Percentiles rank a stretch among this genome's conserved stretches.
These are phyloP conservation scores for Odocoileus virginianus DNA, from an alignment of 2,113 vertebrate species.

Conservation along the genomic window DNA sequence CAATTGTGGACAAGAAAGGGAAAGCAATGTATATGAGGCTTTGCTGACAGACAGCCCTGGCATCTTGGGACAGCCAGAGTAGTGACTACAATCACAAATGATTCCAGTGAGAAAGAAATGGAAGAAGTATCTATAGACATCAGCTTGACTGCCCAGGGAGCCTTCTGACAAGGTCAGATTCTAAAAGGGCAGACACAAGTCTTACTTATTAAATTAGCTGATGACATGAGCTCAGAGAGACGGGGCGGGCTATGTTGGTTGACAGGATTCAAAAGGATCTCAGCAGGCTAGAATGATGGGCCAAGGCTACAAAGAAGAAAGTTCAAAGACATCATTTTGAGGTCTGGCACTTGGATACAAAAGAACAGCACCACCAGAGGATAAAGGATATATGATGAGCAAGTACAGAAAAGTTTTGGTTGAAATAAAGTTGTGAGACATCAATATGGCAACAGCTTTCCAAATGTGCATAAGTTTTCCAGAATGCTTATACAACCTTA, in stretches of 20 bases:
- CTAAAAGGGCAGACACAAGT: constrained; percentile 48
- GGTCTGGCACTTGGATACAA: neutral
- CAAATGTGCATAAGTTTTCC: constrained; percentile 36
- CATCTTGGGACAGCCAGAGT: neutral
- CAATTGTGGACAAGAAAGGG: neutral
- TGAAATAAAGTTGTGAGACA: constrained; percentile 64
- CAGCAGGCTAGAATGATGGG: constrained; percentile 12
- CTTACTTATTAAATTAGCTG: constrained; percentile 63
- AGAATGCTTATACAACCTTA: constrained; percentile 48
- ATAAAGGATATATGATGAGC: constrained; percentile 28
- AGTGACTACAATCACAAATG: constrained; percentile 42
- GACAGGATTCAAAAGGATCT: constrained; percentile 46
- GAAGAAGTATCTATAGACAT: neutral
- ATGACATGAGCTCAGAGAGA: constrained; percentile 28
- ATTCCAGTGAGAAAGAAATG: constrained; percentile 2
- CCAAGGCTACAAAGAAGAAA: constrained; percentile 38
- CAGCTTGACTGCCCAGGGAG: constrained; percentile 35
- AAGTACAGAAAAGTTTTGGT: constrained; percentile 36
- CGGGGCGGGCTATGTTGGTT: neutral
- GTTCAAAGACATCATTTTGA: constrained; percentile 33
- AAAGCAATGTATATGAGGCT: neutral
- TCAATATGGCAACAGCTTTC: constrained; percentile 41
- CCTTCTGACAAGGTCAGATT: constrained; percentile 63
- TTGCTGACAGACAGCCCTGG: neutral
- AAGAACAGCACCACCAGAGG: constrained; percentile 1